phyloP scores from a whole-genome alignment of 2,888 invertebrate species.

The Eristalis pertinax region DNA sequence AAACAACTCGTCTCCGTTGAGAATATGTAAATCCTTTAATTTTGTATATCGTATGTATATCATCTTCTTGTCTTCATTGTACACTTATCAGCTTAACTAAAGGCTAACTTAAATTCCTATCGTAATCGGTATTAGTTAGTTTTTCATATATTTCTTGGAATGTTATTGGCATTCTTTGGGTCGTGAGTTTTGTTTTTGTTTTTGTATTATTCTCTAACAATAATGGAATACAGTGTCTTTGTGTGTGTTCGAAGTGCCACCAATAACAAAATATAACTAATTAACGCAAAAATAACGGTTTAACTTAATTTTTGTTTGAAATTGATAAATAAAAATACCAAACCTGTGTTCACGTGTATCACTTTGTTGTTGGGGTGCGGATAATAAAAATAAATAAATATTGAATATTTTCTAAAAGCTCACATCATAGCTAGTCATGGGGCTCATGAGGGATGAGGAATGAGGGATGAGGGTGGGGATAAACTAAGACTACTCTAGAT shows the following conservation, averaged over 20 bases:
- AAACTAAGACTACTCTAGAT: constrained; percentile 9
- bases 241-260: constrained; percentile 23
- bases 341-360: constrained; percentile 33
- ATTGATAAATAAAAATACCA: constrained; percentile 33
- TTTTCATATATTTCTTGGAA: constrained; percentile 36
- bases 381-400: constrained; percentile 40
- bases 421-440: not conserved
- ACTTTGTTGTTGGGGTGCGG: constrained; percentile 50
- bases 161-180: constrained; percentile 60
- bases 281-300: constrained; percentile 7
- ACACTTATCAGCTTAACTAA: constrained; percentile 41
- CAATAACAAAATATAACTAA: constrained; percentile 60
- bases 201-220: constrained; percentile 7
- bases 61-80: constrained; percentile 28
- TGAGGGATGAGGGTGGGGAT: not conserved
- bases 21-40: constrained; percentile 67
- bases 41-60: constrained; percentile 45
- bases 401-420: constrained; percentile 37
- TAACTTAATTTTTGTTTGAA: constrained; percentile 6
- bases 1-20: not conserved
- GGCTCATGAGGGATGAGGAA: no score
- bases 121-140: constrained; percentile 2
- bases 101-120: constrained; percentile 32
- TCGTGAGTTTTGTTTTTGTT: constrained; percentile 26
- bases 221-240: constrained; percentile 55